Percentiles rank a stretch among this genome's conserved stretches.
Evolutionary conservation across 1,140 invertebrate genomes (phyloP).

Genomic region (Diploscapter pachys): DNA sequence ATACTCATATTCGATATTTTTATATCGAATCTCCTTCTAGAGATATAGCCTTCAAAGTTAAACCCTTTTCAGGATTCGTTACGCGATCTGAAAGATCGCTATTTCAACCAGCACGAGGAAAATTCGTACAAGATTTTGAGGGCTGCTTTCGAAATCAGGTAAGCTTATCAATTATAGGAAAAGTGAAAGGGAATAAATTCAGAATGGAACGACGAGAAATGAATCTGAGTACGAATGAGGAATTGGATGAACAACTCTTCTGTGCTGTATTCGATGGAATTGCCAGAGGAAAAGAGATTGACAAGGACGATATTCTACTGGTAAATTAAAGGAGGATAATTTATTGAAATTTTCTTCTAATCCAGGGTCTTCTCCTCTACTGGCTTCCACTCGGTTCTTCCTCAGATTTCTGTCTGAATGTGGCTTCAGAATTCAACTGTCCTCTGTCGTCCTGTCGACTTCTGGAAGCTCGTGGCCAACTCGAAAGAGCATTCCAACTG

Average conservation of each 20-base stretch:
- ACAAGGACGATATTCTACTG: background rate
- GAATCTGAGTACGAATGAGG: constrained; percentile 44
- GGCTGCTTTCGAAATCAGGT: constrained; percentile 46
- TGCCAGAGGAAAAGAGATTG: background rate
- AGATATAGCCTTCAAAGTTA: too few relatives aligned
- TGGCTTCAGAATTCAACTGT: constrained; percentile 37
- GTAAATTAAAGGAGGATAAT: background rate
- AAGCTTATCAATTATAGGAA: background rate
- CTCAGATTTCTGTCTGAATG: constrained; percentile 46
- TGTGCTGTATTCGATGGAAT: constrained; percentile 42
- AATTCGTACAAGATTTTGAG: constrained; percentile 30
- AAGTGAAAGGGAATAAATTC: constrained; percentile 1
- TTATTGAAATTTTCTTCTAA: constrained; percentile 3
- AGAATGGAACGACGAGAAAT: constrained; percentile 38
- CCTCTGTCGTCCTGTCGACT: constrained; percentile 22
- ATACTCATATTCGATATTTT: too few relatives aligned
- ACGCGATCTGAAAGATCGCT: too few relatives aligned
- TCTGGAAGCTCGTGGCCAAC: constrained; percentile 41
- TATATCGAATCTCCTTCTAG: too few relatives aligned
- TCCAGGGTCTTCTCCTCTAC: constrained; percentile 32
- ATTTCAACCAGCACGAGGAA: constrained; percentile 5
- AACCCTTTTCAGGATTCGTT: too few relatives aligned
- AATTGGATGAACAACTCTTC: constrained; percentile 47
- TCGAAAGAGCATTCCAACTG: constrained; percentile 39
- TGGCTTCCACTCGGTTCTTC: constrained; percentile 49